Percentiles rank a stretch among this genome's conserved stretches.
phyloP scores from a whole-genome alignment of 2,888 invertebrate species.

The Dendrolimus houi region DNA sequence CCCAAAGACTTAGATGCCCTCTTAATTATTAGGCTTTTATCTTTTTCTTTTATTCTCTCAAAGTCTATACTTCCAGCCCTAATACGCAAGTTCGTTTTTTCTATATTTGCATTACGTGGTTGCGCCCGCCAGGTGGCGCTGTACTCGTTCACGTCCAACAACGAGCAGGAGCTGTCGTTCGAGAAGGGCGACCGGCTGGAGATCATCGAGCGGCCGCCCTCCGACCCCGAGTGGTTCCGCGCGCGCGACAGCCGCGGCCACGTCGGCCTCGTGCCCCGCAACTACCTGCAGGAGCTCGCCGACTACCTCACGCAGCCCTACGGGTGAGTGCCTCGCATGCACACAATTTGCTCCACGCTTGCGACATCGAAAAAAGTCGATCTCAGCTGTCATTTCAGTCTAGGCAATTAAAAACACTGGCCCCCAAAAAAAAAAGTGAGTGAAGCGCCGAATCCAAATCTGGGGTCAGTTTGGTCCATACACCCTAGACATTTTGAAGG shows the following conservation, averaged over 20 bases:
- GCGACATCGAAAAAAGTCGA: not conserved
- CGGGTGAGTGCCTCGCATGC: constrained; percentile 52
- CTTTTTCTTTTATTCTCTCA: too few relatives aligned
- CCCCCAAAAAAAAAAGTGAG: too few relatives aligned
- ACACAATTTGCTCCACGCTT: too few relatives aligned
- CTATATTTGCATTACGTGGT: not conserved
- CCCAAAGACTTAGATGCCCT: too few relatives aligned
- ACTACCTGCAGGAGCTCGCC: constrained; percentile 94
- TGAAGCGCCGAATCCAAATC: too few relatives aligned
- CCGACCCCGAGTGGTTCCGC: constrained; percentile 99
- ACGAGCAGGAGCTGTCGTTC: constrained; percentile 96
- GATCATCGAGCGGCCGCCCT: constrained; percentile 95
- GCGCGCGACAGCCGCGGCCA: constrained; percentile 95
- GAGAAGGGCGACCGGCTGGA: constrained; percentile 97
- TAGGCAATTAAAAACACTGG: too few relatives aligned
- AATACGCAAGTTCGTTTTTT: too few relatives aligned
- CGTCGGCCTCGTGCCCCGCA: constrained; percentile 95
- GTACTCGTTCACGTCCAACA: constrained; percentile 95
- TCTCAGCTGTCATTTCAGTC: constrained; percentile 20
- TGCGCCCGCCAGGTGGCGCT: constrained; percentile 81
- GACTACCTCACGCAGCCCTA: constrained; percentile 92
- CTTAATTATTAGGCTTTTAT: too few relatives aligned
- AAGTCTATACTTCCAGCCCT: too few relatives aligned
- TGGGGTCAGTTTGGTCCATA: too few relatives aligned
- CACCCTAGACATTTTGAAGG: too few relatives aligned